Conservation (phyloP, 2,888 invertebrate species). For the Standfussiana lucernea region DNA sequence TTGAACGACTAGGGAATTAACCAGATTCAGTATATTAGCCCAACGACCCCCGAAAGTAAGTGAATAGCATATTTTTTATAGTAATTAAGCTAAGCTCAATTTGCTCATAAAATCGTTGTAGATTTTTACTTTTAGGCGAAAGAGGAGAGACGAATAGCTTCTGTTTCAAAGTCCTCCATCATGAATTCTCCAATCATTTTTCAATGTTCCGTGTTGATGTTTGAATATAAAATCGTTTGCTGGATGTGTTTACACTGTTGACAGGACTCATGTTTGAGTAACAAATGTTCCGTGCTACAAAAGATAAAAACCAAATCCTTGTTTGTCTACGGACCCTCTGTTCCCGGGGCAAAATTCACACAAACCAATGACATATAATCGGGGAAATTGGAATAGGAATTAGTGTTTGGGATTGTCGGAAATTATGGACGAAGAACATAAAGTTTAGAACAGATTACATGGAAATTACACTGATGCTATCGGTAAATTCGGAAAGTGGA, state of each 20-base stretch:
- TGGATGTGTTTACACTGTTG: slow-evolving; percentile 32
- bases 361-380: slow-evolving; percentile 32
- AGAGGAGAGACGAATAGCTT: neutral
- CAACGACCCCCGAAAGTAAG: slow-evolving; percentile 13
- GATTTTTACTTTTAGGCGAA: slow-evolving; percentile 7
- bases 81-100: slow-evolving; percentile 11
- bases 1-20: slow-evolving; percentile 18
- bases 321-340: slow-evolving; percentile 41
- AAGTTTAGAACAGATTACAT: slow-evolving; percentile 47
- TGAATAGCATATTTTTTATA: slow-evolving; percentile 36
- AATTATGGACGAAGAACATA: slow-evolving; percentile 38
- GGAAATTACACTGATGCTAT: slow-evolving; percentile 53
- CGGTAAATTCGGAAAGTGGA: slow-evolving; percentile 40
- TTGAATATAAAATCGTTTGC: slow-evolving; percentile 31
- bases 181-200: slow-evolving; percentile 22
- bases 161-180: slow-evolving; percentile 6
- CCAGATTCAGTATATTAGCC: slow-evolving; percentile 35
- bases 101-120: slow-evolving; percentile 11
- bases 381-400: slow-evolving; percentile 52
- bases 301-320: slow-evolving; percentile 41
- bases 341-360: slow-evolving; percentile 35
- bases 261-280: slow-evolving; percentile 41
- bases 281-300: slow-evolving; percentile 41
- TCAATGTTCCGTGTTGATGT: slow-evolving; percentile 43
- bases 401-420: slow-evolving; percentile 40